Conservation (phyloP, 2,888 invertebrate genomes). For the Hybos culiciformis region DNA sequence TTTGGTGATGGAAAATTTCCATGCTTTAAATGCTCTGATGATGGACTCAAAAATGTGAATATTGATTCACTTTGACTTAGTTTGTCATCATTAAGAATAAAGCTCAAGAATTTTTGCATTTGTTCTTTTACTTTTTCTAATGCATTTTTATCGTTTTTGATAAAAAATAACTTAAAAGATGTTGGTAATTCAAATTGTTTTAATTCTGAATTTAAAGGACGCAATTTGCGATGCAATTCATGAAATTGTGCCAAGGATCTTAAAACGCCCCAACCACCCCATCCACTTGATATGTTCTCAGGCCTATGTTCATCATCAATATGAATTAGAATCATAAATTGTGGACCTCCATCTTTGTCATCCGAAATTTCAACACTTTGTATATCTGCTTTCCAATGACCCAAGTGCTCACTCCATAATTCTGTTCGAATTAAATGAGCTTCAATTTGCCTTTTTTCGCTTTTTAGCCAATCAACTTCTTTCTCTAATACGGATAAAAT, state of each 20-base stretch:
- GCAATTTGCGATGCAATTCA: constrained; percentile 67
- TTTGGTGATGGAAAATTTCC: constrained; percentile 62
- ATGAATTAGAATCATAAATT: constrained; percentile 70
- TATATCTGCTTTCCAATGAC: constrained; percentile 74
- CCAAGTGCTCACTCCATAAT: constrained; percentile 80
- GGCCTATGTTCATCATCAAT: constrained; percentile 43
- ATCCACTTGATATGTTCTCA: constrained; percentile 47
- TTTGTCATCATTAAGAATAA: constrained; percentile 73
- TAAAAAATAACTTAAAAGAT: constrained; percentile 66
- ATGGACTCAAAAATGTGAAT: constrained; percentile 83
- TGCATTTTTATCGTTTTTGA: constrained; percentile 66
- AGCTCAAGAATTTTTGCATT: constrained; percentile 65
- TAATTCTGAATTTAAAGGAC: constrained; percentile 67
- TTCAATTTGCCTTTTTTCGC: constrained; percentile 67
- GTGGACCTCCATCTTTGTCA: constrained; percentile 42
- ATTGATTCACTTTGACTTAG: constrained; percentile 80
- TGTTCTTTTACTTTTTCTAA: constrained; percentile 69
- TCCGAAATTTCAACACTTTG: constrained; percentile 64
- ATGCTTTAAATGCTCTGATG: constrained; percentile 77
- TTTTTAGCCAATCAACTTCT: constrained; percentile 70
- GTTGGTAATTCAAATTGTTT: constrained; percentile 73
- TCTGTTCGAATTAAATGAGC: constrained; percentile 75
- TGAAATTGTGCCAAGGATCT: constrained; percentile 48
- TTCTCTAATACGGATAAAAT: constrained; percentile 64
- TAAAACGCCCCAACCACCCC: constrained; percentile 58